These are phyloP conservation scores for Erethizon dorsatum DNA, from an alignment of 2,797 vertebrate species.

Conservation along the genomic window DNA sequence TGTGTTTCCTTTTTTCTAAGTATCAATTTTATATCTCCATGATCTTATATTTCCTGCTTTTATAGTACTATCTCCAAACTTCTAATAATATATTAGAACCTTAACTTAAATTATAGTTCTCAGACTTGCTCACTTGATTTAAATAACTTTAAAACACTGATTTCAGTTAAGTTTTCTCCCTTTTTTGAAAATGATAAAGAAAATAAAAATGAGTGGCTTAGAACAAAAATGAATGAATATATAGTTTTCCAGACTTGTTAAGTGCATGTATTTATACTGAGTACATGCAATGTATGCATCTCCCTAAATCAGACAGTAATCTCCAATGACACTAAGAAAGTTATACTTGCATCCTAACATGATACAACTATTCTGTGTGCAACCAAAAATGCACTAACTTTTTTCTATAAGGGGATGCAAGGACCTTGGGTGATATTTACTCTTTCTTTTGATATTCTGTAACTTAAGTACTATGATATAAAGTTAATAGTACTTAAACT, in stretches of 20 bases:
- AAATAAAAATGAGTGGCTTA: not conserved
- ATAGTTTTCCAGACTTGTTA: not conserved
- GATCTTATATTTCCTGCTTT: not conserved
- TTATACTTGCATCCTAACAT: not conserved
- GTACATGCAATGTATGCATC: not conserved
- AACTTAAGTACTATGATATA: not conserved
- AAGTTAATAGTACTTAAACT: not conserved
- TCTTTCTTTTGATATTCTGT: not conserved
- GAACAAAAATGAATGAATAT: slow-evolving; percentile 35
- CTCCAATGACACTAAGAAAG: not conserved
- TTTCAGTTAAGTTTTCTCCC: not conserved
- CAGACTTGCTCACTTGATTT: slow-evolving; percentile 17
- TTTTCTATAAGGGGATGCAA: not conserved
- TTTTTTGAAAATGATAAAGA: slow-evolving; percentile 29
- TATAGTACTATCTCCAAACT: not conserved
- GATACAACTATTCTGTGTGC: not conserved
- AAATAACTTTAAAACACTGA: slow-evolving; percentile 48
- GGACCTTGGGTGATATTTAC: not conserved
- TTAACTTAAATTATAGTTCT: slow-evolving; percentile 29
- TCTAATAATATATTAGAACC: not conserved
- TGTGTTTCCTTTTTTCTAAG: slow-evolving; percentile 5
- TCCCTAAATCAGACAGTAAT: not conserved
- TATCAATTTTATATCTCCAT: not conserved
- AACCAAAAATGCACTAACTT: not conserved
- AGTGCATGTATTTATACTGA: not conserved